Evolutionary conservation across 2,888 invertebrate species (phyloP).

Genomic region (Aphidoletes aphidimyza): DNA sequence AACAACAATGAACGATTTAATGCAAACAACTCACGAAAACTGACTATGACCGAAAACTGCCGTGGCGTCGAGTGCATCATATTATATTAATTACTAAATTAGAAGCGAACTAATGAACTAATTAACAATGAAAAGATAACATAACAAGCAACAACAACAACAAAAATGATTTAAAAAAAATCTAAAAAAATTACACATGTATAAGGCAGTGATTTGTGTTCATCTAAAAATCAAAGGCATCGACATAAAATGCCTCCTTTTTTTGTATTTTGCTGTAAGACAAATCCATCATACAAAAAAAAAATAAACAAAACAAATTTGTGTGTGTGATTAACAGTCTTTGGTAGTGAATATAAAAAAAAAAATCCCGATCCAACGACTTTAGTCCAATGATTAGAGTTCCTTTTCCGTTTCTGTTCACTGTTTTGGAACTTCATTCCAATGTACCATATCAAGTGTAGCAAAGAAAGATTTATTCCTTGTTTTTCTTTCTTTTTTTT

Average conservation of each 20-base stretch:
- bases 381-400: too few relatives aligned
- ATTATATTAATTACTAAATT: constrained; percentile 6
- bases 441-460: too few relatives aligned
- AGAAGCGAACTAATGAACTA: background rate
- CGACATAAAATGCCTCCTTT: background rate
- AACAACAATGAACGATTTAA: background rate
- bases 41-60: constrained; percentile 27
- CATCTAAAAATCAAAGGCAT: background rate
- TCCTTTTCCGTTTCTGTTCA: too few relatives aligned
- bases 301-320: too few relatives aligned
- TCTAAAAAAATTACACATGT: background rate
- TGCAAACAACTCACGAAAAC: background rate
- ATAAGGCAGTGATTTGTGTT: background rate
- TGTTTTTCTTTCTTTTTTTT: too few relatives aligned
- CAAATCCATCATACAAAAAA: background rate
- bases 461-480: too few relatives aligned
- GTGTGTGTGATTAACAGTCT: background rate
- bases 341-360: background rate
- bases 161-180: too few relatives aligned
- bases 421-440: too few relatives aligned
- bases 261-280: constrained; percentile 9
- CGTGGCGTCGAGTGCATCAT: constrained; percentile 32
- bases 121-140: background rate
- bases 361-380: too few relatives aligned
- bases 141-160: background rate